Evolutionary conservation across 2,888 invertebrate genomes (phyloP), one percentile per base, ranked within the genome.

Genomic region (Microctonus aethiopoides): DNA sequence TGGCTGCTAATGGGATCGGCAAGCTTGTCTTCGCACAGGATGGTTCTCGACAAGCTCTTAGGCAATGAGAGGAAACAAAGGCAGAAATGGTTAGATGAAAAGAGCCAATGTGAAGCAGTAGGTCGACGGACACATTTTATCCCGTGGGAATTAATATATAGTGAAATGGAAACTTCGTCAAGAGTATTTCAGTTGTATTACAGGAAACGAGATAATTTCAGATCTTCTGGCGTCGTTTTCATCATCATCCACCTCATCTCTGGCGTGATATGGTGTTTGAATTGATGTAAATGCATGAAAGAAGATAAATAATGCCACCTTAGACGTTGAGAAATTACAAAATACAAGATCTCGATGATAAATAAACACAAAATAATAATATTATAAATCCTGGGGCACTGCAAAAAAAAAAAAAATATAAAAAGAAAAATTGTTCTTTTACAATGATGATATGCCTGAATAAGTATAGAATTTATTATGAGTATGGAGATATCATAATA

Each of bases 1-100:
- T 65, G 64, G 56, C 34, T 52, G 26, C 56, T 65, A 65, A 65
- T 65, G 64, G 56, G 39, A 65, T 65, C 64, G 64, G 56, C 64
- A 65, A 29, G 54, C 56, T 54, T 65, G 54, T 65, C 64, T 39
- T 34, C 6, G 26, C 39, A n/a, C 39, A 16, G 22, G 54, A 64
- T 46, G 6, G 46, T 46, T 46, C 16, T 46, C 16, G 46, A 46
- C 46, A 46, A 46, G 16, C 46, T 46, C 46, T 46, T n/a, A 16
- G 16, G 20, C 16, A 16, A 46, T 6, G 6, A 16, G 46, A 16
- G 16, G 20, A 20, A 46, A 46, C 46, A 46, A 46, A 16, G 46
- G 16, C 16, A 20, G 46, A 41, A 41, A 1, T 41, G n/a, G 13
- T n/a, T n/a, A 29, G 26, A 39, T 56, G 64, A 36, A n/a, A 54